Base-by-base conservation (phyloP, 2,113 vertebrate species). In the Tricholaema leucomelas region DNA sequence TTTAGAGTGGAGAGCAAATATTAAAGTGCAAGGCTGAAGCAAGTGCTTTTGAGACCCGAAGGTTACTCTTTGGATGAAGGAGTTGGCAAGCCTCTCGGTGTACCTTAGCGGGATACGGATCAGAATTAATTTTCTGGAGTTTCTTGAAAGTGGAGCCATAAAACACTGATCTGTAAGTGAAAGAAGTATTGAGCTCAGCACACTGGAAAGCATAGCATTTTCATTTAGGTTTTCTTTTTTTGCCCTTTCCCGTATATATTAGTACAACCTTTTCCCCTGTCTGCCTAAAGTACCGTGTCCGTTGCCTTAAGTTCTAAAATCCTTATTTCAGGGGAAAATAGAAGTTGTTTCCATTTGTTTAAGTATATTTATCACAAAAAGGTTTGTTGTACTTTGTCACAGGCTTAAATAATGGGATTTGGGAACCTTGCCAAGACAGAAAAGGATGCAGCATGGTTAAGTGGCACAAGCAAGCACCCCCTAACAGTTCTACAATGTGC, bases 321-420 rank as follows among this genome's bases (percentile, higher is more conserved):
- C 40, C 36, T 74, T 80, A 72, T 91, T 94, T 70, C 30, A 71
- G 81, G 48, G 42, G 38, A 87, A 95, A 93, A 76, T 3, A 82
- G 18, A 56, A 59, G 28, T 82, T 59, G 6, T 85, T 95, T 88
- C 59, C 20, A 76, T 66, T 93, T 87, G 17, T 52, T 31, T 66
- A 71, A 52, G 61, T 71, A 78, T 46, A 56, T 70, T 86, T 84
- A 52, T 42, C 20, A 42, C 27, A 35, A 50, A 33, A 79, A 63
- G 15, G 28, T 85, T 33, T 44, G 18, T 31, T 66, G 19, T 5
- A 25, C 18, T 73, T 76, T 69, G 85, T 24, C 24, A 30, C 23
- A 19, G 24, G 20, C 74, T 85, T 77, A 66, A 77, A 31, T 69
- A 78, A 44, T 23, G 82, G 56, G 42, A 72, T 40, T 69, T 23